Evolutionary conservation across 2,113 vertebrate species (phyloP), one percentile per base, ranked within the genome.

Genomic region (Dermatemys mawii): DNA sequence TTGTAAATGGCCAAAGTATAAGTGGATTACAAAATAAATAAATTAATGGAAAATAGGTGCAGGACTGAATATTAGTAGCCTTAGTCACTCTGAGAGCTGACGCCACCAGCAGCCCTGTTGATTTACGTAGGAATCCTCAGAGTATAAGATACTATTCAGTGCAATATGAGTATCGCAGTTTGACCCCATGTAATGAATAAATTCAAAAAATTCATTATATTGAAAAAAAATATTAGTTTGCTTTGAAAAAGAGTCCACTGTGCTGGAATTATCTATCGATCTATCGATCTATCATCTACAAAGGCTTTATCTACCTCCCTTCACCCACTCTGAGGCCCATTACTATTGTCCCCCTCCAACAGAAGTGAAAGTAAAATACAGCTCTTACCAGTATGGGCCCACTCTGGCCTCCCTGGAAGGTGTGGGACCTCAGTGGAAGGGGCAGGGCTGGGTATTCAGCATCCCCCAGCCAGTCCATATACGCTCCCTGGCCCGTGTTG

Each of bases 91-190:
- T 29, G 80, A 53, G 57, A 82, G 86, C 81, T 12, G 44, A 54
- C 17, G 2, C 35, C 27, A 73, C 38, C 24, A 41, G 13, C 2
- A 88, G 2, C 5, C 27, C 12, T 19, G 79, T 10, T 53, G 0
- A 51, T 84, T 90, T 92, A 46, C 1, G 26, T 63, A 12, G 11
- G 8, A 82, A 7, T 38, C 91, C 75, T 86, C 76, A 44, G 5
- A 82, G 21, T 70, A 5, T 84, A 17, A 48, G 49, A 1, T 81
- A 21, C 10, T 76, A 17, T 79, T 86, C 16, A 54, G 80, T 9
- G 17, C 32, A 67, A 60, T 60, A 60, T 6, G 17, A n/a, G 35
- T 38, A n/a, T 38, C 63, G n/a, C 35, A 67, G 35, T n/a, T 35
- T 67, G 32, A 21, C 63, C 57, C 29, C 29, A 60, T 16, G 57